Conservation (phyloP, 2,797 vertebrate species). For the Antrozous pallidus region DNA sequence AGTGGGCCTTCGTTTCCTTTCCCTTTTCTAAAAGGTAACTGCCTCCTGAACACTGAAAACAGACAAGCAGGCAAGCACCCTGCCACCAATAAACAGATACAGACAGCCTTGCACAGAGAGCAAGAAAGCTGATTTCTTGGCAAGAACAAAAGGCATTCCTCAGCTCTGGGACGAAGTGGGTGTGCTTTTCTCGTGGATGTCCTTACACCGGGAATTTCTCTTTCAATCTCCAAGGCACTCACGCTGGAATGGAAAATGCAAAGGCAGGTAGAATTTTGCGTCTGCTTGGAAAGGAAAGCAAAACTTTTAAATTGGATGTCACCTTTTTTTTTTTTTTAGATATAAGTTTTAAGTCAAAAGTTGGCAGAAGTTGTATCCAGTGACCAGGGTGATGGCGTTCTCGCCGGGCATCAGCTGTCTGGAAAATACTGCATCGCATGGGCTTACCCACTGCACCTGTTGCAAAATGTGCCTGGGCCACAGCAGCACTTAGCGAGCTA, state of each 20-base stretch:
- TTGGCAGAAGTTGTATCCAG: not conserved
- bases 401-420: not conserved
- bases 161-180: not conserved
- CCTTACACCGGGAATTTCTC: not conserved
- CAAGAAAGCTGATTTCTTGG: not conserved
- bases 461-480: not conserved
- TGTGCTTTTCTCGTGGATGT: not conserved
- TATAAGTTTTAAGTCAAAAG: not conserved
- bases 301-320: not conserved
- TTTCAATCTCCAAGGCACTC: not conserved
- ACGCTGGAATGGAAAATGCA: not conserved
- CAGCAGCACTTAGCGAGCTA: slow-evolving; percentile 1
- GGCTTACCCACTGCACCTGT: not conserved
- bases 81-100: not conserved
- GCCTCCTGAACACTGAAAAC: not conserved
- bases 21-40: not conserved
- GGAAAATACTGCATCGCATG: not conserved
- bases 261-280: not conserved
- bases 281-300: not conserved
- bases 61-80: not conserved
- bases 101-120: not conserved
- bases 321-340: not conserved
- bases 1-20: not conserved
- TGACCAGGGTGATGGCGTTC: not conserved
- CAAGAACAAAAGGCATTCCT: not conserved